These are phyloP conservation scores for Nemoura dubitans DNA, from an alignment of 2,888 invertebrate species.

Conservation along the genomic window DNA sequence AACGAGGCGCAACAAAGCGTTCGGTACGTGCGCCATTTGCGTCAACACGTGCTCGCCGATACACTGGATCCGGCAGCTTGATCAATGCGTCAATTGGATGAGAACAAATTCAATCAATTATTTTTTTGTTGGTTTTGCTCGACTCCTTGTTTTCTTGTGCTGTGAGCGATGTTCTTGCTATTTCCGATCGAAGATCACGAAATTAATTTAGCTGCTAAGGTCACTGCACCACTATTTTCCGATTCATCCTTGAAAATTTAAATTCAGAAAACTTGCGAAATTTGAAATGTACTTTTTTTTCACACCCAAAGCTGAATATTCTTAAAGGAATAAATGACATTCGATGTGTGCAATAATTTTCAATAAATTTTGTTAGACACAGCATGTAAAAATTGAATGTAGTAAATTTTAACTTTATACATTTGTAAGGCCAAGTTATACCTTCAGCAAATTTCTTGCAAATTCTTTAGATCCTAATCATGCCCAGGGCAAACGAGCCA, in stretches of 20 bases:
- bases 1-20: background rate
- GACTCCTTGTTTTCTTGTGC: background rate
- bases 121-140: background rate
- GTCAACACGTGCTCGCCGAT: background rate
- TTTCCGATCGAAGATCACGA: background rate
- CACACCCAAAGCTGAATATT: too few relatives aligned
- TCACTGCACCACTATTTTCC: background rate
- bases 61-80: background rate
- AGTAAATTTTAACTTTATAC: too few relatives aligned
- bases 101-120: slow-evolving; percentile 4
- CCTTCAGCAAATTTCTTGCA: background rate
- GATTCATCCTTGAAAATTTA: too few relatives aligned
- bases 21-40: background rate
- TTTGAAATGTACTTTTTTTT: too few relatives aligned
- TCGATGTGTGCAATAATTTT: too few relatives aligned
- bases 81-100: background rate
- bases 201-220: background rate
- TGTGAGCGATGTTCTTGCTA: background rate
- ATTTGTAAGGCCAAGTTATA: too few relatives aligned
- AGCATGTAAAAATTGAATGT: too few relatives aligned
- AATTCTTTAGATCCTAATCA: background rate
- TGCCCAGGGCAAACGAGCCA: background rate
- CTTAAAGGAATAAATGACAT: too few relatives aligned
- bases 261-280: too few relatives aligned
- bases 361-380: too few relatives aligned